Evolutionary conservation across 2,888 invertebrate genomes (phyloP).

Genomic region (Acanthosepion esculentum): DNA sequence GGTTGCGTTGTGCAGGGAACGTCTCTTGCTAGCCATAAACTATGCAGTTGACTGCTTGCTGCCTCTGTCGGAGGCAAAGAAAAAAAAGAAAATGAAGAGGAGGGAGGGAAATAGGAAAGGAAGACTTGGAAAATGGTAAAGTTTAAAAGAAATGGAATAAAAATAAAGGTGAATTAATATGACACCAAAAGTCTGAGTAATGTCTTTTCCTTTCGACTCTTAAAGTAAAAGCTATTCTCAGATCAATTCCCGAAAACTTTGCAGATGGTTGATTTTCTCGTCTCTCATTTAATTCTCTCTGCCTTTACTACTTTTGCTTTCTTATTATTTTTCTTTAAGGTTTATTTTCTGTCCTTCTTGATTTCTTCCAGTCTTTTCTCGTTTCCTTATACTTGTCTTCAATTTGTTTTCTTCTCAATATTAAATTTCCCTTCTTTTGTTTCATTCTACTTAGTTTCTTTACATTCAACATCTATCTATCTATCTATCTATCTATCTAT

Average conservation of each 20-base stretch:
- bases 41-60: conserved; percentile 13
- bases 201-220: neutral
- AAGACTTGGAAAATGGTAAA: neutral
- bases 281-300: neutral
- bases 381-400: no score
- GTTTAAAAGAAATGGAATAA: neutral
- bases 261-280: neutral
- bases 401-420: no score
- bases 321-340: no score
- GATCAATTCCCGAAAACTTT: neutral
- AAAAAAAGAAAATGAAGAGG: neutral
- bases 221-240: neutral
- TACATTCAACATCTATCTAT: neutral
- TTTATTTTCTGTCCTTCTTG: no score
- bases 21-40: conserved; percentile 8
- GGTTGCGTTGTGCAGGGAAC: neutral
- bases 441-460: no score
- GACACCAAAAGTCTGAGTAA: neutral
- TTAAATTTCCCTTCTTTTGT: no score
- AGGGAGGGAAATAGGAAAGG: neutral
- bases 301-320: no score
- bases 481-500: no score
- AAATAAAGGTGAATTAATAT: neutral
- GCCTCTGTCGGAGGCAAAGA: neutral
- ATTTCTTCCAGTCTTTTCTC: no score